Conservation (phyloP, 1,140 invertebrate species). For the Megalopta genalis region DNA sequence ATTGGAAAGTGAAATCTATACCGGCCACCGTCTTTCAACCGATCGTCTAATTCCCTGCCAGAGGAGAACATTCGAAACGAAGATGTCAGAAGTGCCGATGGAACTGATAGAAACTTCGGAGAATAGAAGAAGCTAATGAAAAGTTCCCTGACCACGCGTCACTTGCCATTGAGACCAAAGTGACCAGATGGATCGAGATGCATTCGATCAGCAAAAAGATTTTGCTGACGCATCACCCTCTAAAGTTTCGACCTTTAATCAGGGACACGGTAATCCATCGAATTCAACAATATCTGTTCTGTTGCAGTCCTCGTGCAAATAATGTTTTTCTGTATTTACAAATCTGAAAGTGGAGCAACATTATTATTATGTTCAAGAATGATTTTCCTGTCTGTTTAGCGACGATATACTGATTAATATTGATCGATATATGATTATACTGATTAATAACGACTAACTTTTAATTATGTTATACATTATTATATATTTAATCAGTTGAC, state of each 20-base stretch:
- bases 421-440: no score
- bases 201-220: slow-evolving; percentile 3
- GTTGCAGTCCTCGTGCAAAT: no score
- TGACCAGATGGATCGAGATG: not conserved
- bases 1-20: not conserved
- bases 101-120: not conserved
- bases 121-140: not conserved
- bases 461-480: no score
- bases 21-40: no score
- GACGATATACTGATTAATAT: no score
- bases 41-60: no score
- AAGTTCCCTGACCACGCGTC: slow-evolving; percentile 10
- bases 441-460: no score
- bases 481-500: no score
- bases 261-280: not conserved
- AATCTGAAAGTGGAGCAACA: no score
- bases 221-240: not conserved
- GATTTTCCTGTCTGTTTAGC: no score
- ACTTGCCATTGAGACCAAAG: not conserved
- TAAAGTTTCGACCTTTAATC: not conserved
- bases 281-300: not conserved
- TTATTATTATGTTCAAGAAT: no score
- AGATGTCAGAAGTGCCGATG: not conserved
- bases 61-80: not conserved
- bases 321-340: not conserved